These are phyloP conservation scores for Ceratitis capitata DNA, from an alignment of 1,140 invertebrate species.

Conservation along the genomic window DNA sequence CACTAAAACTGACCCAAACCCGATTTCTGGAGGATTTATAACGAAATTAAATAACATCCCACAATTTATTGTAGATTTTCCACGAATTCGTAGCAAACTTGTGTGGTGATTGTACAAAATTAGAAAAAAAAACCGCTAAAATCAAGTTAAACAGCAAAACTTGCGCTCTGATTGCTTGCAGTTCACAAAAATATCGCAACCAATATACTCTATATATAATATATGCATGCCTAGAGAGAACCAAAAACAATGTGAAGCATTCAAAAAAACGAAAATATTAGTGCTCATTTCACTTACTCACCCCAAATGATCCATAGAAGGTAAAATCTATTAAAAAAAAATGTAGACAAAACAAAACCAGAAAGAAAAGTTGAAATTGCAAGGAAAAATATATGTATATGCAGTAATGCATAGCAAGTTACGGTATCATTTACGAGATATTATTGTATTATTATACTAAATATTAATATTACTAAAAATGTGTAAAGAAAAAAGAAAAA, in stretches of 20 bases:
- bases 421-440: slow-evolving; percentile 15
- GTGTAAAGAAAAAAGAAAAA: neutral
- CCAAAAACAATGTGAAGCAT: neutral
- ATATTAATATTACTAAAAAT: neutral
- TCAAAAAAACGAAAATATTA: neutral
- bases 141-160: neutral
- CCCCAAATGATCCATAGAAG: too few species aligned
- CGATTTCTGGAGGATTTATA: slow-evolving; percentile 20
- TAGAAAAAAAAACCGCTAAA: neutral
- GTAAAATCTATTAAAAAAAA: too few species aligned
- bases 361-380: neutral
- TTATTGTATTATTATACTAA: slow-evolving; percentile 27
- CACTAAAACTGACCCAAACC: neutral
- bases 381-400: neutral
- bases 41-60: neutral
- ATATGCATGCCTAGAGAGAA: too few species aligned
- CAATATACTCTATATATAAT: too few species aligned
- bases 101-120: slow-evolving; percentile 20
- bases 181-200: neutral
- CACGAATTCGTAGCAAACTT: neutral
- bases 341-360: neutral
- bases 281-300: too few species aligned
- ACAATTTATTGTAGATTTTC: slow-evolving; percentile 9
- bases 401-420: neutral
- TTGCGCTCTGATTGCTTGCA: neutral